Conservation (phyloP, 2,888 invertebrate species). For the Eristalis pertinax region DNA sequence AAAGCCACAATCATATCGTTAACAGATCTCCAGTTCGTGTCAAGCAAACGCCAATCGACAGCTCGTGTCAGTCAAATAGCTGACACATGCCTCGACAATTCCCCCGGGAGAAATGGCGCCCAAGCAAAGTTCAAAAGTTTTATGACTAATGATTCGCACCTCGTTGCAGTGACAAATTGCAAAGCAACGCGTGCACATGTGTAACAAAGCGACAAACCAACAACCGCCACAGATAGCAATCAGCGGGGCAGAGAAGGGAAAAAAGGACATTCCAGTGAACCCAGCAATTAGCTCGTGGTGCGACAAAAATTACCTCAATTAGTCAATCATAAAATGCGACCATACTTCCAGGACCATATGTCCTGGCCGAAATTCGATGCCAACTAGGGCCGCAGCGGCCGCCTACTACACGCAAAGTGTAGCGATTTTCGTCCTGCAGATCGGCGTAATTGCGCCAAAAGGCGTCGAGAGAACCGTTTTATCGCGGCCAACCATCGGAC, state of each 20-base stretch:
- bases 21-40: too few relatives aligned
- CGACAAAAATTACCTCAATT: conserved; percentile 60
- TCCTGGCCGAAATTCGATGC: conserved; percentile 17
- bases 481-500: conserved; percentile 60
- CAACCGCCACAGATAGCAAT: too few relatives aligned
- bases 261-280: background rate
- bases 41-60: background rate
- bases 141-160: background rate
- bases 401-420: conserved; percentile 51
- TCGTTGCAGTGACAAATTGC: background rate
- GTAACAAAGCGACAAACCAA: background rate
- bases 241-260: background rate
- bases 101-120: background rate
- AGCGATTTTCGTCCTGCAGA: conserved; percentile 49
- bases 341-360: conserved; percentile 53
- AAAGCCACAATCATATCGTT: too few relatives aligned
- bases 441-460: conserved; percentile 44
- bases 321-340: conserved; percentile 65
- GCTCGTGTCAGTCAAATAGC: background rate
- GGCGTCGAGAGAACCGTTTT: conserved; percentile 64
- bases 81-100: background rate
- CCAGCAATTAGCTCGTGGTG: conserved; percentile 36
- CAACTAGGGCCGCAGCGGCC: conserved; percentile 4
- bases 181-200: background rate
- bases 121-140: background rate